Conservation (phyloP, 2,797 vertebrate species). For the Silurus lanzhouensis region DNA sequence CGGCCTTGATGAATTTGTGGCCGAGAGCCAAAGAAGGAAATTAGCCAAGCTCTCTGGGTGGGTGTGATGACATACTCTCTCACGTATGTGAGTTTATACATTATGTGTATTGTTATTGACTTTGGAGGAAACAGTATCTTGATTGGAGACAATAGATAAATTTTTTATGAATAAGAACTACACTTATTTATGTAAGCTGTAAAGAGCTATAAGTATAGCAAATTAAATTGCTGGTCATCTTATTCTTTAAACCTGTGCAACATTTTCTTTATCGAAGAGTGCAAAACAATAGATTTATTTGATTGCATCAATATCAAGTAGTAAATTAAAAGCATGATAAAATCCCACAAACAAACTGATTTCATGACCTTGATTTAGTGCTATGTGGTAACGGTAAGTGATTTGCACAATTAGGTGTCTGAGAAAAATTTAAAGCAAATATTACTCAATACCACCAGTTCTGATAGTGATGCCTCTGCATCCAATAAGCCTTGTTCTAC, state of each 20-base stretch:
- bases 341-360: not conserved
- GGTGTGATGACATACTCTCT: not conserved
- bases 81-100: not conserved
- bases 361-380: not conserved
- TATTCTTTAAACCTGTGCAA: not conserved
- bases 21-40: not conserved
- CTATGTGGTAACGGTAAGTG: not conserved
- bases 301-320: not conserved
- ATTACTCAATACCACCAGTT: not conserved
- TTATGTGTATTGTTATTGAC: not conserved
- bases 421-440: not conserved
- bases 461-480: not conserved
- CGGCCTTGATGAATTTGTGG: too few species aligned
- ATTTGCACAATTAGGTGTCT: not conserved
- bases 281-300: not conserved
- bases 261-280: not conserved
- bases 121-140: not conserved
- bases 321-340: not conserved
- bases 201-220: not conserved
- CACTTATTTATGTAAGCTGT: not conserved
- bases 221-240: not conserved
- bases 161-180: not conserved
- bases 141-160: not conserved
- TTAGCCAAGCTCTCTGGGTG: not conserved
- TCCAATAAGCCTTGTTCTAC: not conserved